A percentile compares a stretch with the other conserved stretches of the same genome.
phyloP scores from a whole-genome alignment of 2,888 invertebrate species.

The Leucophora obtusa region DNA sequence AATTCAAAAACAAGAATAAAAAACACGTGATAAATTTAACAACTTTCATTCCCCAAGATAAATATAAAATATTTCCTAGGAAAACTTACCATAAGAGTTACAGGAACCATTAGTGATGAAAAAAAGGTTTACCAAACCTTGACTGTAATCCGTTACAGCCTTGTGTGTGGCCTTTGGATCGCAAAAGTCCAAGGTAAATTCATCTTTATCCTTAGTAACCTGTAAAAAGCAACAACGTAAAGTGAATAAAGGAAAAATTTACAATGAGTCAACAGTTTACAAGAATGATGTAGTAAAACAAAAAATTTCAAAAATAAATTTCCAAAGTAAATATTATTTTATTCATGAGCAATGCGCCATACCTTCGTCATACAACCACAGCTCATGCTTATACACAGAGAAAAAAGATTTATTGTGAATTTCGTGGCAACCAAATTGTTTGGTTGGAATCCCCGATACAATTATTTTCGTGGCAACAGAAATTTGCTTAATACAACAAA shows the following conservation, averaged over 20 bases:
- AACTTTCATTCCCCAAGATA: background rate
- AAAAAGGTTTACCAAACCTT: conserved; percentile 76
- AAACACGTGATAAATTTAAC: conserved; percentile 1
- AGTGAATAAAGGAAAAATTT: background rate
- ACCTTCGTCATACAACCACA: background rate
- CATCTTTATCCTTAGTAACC: conserved; percentile 68
- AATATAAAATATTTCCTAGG: background rate
- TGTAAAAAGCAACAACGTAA: conserved; percentile 56
- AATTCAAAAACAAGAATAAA: conserved; percentile 33
- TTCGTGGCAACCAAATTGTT: too few species aligned
- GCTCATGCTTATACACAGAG: too few species aligned
- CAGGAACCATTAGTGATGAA: conserved; percentile 73
- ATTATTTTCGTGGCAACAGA: too few species aligned
- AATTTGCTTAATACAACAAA: too few species aligned
- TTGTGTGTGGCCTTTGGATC: conserved; percentile 69
- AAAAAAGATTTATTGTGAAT: too few species aligned
- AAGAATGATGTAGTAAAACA: background rate
- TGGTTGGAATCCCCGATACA: too few species aligned
- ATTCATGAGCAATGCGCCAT: conserved; percentile 14
- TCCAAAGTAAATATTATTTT: conserved; percentile 43
- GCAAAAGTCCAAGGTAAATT: conserved; percentile 73
- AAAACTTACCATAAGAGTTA: conserved; percentile 74
- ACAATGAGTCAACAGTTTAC: background rate
- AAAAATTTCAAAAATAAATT: conserved; percentile 15
- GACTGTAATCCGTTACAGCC: conserved; percentile 76